A percentile compares a stretch with the other conserved stretches of the same genome.
Conservation (phyloP, 2,113 vertebrate genomes). For the Heterochromis multidens region DNA sequence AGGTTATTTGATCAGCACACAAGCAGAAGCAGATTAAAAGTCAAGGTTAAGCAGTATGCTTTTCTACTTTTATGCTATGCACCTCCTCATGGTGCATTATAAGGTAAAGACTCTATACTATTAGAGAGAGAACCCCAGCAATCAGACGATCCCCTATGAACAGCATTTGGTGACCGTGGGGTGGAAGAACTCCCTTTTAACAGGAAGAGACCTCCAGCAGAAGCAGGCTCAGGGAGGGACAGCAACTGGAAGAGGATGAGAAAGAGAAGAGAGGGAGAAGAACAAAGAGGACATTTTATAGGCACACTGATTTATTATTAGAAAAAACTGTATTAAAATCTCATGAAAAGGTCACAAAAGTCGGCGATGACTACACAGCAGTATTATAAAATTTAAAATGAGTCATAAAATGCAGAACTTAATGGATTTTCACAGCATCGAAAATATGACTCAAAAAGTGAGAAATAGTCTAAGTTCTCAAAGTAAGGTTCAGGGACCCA, state of each 20-base stretch:
- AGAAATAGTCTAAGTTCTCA: neutral
- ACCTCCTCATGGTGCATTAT: neutral
- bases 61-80: neutral
- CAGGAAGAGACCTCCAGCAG: neutral
- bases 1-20: neutral
- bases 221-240: neutral
- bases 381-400: neutral
- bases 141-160: neutral
- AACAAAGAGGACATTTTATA: neutral
- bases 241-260: neutral
- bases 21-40: neutral
- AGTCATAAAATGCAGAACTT: neutral
- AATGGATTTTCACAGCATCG: neutral
- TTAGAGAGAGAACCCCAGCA: neutral
- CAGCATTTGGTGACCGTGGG: neutral
- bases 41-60: neutral
- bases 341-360: neutral
- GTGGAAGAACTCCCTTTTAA: neutral
- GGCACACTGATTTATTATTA: neutral
- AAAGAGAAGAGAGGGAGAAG: neutral
- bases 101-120: neutral
- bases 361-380: neutral
- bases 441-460: neutral
- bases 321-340: neutral
- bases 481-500: neutral